A percentile compares a stretch with the other conserved stretches of the same genome.
Conservation (phyloP, 2,888 invertebrate genomes). For the Muscina levida region DNA sequence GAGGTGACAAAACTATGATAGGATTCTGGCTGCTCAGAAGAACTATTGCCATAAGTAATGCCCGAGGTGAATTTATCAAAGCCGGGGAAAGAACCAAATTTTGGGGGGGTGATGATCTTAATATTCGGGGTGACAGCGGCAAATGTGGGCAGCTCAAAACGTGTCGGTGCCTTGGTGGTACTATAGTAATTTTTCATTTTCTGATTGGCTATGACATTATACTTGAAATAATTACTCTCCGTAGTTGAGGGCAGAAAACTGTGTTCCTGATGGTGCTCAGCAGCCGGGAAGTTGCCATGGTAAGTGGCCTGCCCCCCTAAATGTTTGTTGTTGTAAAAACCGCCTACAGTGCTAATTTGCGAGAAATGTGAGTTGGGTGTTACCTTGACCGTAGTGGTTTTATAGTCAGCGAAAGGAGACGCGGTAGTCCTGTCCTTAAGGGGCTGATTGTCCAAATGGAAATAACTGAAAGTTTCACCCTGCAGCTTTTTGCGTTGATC, state of each 20-base stretch:
- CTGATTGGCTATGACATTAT: conserved; percentile 78
- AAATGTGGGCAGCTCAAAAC: conserved; percentile 52
- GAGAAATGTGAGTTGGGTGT: conserved; percentile 83
- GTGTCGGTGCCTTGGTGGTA: conserved; percentile 67
- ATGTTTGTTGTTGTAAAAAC: conserved; percentile 81
- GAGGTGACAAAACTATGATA: conserved; percentile 71
- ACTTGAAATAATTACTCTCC: conserved; percentile 78
- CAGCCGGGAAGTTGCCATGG: conserved; percentile 49
- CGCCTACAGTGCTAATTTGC: conserved; percentile 82
- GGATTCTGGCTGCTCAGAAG: conserved; percentile 70
- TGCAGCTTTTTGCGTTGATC: conserved; percentile 75
- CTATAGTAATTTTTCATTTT: conserved; percentile 76
- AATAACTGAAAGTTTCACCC: conserved; percentile 79
- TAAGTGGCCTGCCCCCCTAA: conserved; percentile 50
- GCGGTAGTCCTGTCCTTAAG: conserved; percentile 51
- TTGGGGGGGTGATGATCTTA: conserved; percentile 73
- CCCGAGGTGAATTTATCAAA: conserved; percentile 69
- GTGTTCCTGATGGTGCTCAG: conserved; percentile 63
- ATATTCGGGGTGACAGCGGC: conserved; percentile 72
- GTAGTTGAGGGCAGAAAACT: conserved; percentile 70
- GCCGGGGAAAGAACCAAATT: conserved; percentile 68
- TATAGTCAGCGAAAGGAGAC: conserved; percentile 63
- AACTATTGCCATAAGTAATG: conserved; percentile 69
- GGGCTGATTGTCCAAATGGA: conserved; percentile 77
- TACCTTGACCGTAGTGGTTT: conserved; percentile 62